These are phyloP conservation scores for Istiophorus platypterus DNA, from an alignment of 2,113 vertebrate genomes.

Conservation along the genomic window DNA sequence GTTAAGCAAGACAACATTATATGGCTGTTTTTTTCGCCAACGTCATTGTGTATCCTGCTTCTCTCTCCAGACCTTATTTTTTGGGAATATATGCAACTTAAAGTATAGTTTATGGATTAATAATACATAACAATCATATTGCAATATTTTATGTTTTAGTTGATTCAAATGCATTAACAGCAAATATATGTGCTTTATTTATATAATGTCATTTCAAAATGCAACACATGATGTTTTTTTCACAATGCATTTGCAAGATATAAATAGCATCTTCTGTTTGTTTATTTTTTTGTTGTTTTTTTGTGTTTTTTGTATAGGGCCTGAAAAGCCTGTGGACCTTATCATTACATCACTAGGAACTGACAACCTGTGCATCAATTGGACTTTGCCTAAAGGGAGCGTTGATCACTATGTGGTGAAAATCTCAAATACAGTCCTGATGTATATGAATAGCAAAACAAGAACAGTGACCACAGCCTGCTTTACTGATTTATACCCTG, in stretches of 20 bases:
- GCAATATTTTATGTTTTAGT: too few species aligned
- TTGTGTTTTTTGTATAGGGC: conserved; percentile 38
- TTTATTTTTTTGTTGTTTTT: neutral
- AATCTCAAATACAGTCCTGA: neutral
- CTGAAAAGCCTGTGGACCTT: conserved; percentile 53
- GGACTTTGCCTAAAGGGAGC: conserved; percentile 49
- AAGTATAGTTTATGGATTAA: too few species aligned
- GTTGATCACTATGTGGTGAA: conserved; percentile 27
- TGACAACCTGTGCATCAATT: conserved; percentile 35
- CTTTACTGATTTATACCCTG: conserved; percentile 55
- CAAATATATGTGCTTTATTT: too few species aligned
- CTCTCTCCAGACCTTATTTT: too few species aligned
- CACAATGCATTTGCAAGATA: neutral
- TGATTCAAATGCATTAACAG: too few species aligned
- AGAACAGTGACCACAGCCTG: fast-evolving
- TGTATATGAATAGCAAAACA: fast-evolving
- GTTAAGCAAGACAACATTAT: too few species aligned
- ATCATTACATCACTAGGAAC: neutral
- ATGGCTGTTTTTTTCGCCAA: too few species aligned
- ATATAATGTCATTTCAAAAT: too few species aligned
- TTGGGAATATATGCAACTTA: too few species aligned
- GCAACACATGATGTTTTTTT: too few species aligned
- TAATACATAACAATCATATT: too few species aligned
- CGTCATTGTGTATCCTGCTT: too few species aligned
- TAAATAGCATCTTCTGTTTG: neutral